These are phyloP conservation scores for Limnephilus marmoratus DNA, from an alignment of 2,888 invertebrate species.

Conservation along the genomic window DNA sequence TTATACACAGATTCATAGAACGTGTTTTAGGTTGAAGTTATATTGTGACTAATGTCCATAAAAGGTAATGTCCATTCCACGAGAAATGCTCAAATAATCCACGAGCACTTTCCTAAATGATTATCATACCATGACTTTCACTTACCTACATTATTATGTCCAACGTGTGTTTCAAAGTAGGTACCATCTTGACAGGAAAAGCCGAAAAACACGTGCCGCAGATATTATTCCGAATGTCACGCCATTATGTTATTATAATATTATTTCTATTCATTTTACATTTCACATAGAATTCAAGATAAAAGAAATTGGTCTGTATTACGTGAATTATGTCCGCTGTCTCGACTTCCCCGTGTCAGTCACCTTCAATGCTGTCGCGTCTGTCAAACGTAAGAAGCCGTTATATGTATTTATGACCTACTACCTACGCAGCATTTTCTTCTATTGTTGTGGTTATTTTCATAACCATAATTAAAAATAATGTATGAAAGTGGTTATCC, in stretches of 20 bases:
- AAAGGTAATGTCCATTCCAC: background rate
- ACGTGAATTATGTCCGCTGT: background rate
- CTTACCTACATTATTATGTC: background rate
- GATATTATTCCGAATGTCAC: conserved; percentile 20
- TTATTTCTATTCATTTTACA: background rate
- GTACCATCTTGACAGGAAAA: conserved; percentile 2
- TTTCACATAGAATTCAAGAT: conserved; percentile 1
- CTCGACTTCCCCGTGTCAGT: background rate
- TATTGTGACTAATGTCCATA: background rate
- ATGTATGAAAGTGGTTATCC: background rate
- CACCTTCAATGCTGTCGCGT: background rate
- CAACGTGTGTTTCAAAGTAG: background rate
- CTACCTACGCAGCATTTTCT: background rate
- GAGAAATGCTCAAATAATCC: background rate
- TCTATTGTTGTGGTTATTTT: background rate
- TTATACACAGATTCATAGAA: too few species aligned
- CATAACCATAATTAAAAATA: background rate
- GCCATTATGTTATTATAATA: background rate
- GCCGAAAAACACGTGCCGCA: background rate
- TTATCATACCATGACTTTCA: background rate
- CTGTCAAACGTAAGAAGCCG: background rate
- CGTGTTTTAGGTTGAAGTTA: background rate
- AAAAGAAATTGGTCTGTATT: conserved; percentile 14
- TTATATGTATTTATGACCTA: background rate
- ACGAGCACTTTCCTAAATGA: background rate